These are phyloP conservation scores for Leptopilina boulardi DNA, from an alignment of 1,140 invertebrate genomes.

Conservation along the genomic window DNA sequence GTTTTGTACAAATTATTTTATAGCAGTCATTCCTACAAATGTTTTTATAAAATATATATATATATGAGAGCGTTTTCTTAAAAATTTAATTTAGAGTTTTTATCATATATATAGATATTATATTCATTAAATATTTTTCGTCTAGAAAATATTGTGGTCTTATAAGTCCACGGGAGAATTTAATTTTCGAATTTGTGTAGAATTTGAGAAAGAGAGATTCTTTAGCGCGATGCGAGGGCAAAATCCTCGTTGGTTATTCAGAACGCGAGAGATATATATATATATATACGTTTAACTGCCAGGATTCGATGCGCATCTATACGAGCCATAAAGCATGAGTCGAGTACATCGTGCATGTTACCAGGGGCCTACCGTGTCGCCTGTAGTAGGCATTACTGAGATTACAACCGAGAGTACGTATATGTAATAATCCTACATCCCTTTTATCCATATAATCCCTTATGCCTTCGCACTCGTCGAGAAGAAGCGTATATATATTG, in stretches of 20 bases:
- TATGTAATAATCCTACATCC: conserved; percentile 52
- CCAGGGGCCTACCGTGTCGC: conserved; percentile 28
- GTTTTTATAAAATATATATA: not conserved
- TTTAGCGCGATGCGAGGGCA: conserved; percentile 43
- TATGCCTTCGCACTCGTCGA: conserved; percentile 32
- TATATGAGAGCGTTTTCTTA: no score
- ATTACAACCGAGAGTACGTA: conserved; percentile 51
- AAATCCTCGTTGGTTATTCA: conserved; percentile 49
- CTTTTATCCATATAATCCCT: conserved; percentile 34
- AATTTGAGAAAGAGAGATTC: conserved; percentile 32
- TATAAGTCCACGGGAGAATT: not conserved
- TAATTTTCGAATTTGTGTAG: not conserved
- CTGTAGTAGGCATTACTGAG: conserved; percentile 52
- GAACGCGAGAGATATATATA: conserved; percentile 37
- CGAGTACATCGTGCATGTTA: conserved; percentile 15
- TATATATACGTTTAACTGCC: conserved; percentile 48
- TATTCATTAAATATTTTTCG: no score
- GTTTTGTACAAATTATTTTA: conserved; percentile 5
- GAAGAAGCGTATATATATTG: not conserved
- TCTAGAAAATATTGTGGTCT: not conserved
- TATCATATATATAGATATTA: no score
- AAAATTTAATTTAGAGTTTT: no score
- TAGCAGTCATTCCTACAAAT: not conserved
- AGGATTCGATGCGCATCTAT: conserved; percentile 52
- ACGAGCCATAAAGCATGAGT: conserved; percentile 53